Conservation (phyloP, 2,797 vertebrate genomes). For the Danio aesculapii region DNA sequence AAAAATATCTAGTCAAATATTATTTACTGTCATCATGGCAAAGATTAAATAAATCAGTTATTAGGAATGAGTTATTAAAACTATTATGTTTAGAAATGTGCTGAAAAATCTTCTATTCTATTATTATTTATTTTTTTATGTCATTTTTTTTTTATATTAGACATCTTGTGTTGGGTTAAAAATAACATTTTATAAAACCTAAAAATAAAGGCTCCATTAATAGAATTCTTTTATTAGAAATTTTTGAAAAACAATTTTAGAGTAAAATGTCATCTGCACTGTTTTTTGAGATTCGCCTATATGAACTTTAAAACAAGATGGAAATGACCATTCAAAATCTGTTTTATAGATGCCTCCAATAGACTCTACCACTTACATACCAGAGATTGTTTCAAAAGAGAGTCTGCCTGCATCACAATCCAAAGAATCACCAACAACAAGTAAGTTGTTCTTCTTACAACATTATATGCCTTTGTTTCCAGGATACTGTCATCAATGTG, state of each 20-base stretch:
- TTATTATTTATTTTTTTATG: no score
- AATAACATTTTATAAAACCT: no score
- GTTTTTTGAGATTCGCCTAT: not conserved
- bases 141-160: no score
- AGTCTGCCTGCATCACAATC: conserved; percentile 7
- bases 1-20: no score
- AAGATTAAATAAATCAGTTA: no score
- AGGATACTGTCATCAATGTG: not conserved
- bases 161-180: no score
- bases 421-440: conserved; percentile 25
- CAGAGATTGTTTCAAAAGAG: not conserved
- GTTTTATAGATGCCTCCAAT: conserved; percentile 28
- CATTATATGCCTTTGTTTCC: not conserved
- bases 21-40: no score
- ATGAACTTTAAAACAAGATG: not conserved
- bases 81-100: no score
- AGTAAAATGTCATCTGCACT: not conserved
- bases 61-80: no score
- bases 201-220: not conserved
- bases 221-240: not conserved
- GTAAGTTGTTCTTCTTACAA: not conserved
- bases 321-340: not conserved
- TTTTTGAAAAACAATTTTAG: not conserved
- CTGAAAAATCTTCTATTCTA: no score
- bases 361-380: not conserved